Evolutionary conservation across 2,113 vertebrate species (phyloP).

Genomic region (Phalacrocorax aristotelis): DNA sequence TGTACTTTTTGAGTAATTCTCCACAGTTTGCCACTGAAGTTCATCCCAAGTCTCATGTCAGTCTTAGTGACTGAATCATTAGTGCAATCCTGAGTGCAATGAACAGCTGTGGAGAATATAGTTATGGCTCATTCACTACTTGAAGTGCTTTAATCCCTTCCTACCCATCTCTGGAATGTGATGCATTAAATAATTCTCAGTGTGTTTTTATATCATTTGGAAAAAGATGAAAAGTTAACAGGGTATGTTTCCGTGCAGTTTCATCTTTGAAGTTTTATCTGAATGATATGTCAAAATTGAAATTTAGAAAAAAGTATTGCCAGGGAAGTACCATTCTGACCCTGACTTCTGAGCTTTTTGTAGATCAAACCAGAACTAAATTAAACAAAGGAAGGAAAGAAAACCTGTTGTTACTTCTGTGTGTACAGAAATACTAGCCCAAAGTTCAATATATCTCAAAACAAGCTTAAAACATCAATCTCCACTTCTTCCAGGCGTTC

Average conservation of each 20-base stretch:
- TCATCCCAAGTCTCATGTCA: not conserved
- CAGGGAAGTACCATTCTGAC: not conserved
- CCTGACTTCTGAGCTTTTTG: not conserved
- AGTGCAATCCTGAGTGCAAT: conserved; percentile 1
- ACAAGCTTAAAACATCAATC: not conserved
- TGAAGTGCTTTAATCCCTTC: conserved; percentile 24
- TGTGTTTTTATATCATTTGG: not conserved
- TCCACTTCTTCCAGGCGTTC: not conserved
- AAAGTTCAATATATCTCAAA: not conserved
- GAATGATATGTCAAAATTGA: not conserved
- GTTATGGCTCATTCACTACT: conserved; percentile 30
- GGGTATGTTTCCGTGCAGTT: not conserved
- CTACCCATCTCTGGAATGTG: conserved; percentile 1
- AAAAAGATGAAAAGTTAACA: conserved; percentile 11
- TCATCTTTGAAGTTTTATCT: not conserved
- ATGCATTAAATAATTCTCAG: conserved; percentile 20
- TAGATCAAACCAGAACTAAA: not conserved
- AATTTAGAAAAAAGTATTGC: not conserved
- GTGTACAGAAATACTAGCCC: not conserved
- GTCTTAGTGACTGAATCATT: conserved; percentile 8
- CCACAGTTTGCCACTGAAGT: not conserved
- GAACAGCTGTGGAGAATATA: conserved; percentile 35
- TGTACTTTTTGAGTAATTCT: conserved; percentile 13
- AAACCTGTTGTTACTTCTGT: not conserved
- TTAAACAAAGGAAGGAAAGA: not conserved